A percentile compares a stretch with the other conserved stretches of the same genome.
phyloP scores from a whole-genome alignment of 2,113 vertebrate genomes.

The Gopherus evgoodei region DNA sequence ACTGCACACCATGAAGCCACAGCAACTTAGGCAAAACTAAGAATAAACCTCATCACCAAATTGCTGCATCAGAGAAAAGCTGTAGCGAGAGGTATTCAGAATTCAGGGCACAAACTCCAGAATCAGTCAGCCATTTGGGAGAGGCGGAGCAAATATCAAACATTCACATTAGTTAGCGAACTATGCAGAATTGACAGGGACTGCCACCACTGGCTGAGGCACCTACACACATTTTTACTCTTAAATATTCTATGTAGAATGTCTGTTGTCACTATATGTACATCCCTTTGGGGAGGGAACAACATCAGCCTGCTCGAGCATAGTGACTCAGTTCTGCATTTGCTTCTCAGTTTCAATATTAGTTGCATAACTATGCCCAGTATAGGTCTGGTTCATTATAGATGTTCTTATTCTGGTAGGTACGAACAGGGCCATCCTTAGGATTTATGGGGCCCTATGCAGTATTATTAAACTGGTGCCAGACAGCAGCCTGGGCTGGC shows the following conservation, averaged over 20 bases:
- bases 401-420: neutral
- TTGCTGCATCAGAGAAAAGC: neutral
- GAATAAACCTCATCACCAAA: accelerated
- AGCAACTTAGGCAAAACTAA: neutral
- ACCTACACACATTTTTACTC: neutral
- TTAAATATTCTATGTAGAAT: constrained; percentile 45
- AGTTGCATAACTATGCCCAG: constrained; percentile 32
- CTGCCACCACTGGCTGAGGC: neutral
- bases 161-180: neutral
- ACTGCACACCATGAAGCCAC: accelerated
- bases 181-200: accelerated
- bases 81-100: accelerated
- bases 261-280: constrained; percentile 50
- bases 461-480: too few relatives aligned
- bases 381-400: constrained; percentile 11
- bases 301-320: constrained; percentile 39
- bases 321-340: constrained; percentile 55
- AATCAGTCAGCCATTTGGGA: too few relatives aligned
- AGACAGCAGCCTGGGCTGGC: too few relatives aligned
- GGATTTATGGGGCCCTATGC: too few relatives aligned
- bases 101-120: neutral
- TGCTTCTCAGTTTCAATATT: constrained; percentile 28
- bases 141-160: neutral
- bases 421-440: neutral
- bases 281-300: constrained; percentile 24